These are phyloP conservation scores for Felis chaus DNA, from an alignment of 2,113 vertebrate genomes.

Conservation along the genomic window DNA sequence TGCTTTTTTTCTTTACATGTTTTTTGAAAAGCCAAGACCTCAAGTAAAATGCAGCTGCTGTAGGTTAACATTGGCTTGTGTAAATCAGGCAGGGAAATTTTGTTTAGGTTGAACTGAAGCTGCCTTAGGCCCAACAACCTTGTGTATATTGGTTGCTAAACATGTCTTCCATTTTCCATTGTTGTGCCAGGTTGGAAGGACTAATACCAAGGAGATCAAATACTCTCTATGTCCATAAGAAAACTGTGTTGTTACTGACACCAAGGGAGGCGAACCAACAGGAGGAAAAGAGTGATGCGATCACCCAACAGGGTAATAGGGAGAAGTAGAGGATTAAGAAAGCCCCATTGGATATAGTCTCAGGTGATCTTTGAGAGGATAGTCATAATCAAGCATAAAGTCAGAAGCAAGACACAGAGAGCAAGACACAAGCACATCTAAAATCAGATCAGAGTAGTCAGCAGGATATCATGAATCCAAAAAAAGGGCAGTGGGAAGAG, in stretches of 20 bases:
- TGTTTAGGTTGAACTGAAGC: conserved; percentile 2
- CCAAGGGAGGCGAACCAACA: neutral
- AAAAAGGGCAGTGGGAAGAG: neutral
- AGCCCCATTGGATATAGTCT: neutral
- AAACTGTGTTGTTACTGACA: conserved; percentile 30
- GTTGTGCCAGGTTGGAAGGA: neutral
- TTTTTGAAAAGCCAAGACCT: neutral
- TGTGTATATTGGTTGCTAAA: neutral
- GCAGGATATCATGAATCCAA: neutral
- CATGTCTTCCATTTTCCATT: conserved; percentile 25
- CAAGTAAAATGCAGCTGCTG: neutral
- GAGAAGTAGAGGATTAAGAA: neutral
- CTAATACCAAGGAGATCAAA: neutral
- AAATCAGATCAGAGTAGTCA: neutral
- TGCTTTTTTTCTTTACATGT: neutral
- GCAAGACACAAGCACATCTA: neutral
- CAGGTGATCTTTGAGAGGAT: neutral
- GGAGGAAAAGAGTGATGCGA: neutral
- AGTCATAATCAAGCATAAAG: neutral
- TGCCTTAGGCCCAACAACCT: neutral
- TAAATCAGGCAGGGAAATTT: neutral
- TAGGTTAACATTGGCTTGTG: neutral
- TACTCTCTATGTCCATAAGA: neutral
- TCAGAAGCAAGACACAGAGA: neutral
- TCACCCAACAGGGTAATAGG: neutral